A percentile compares a stretch with the other conserved stretches of the same genome.
These are phyloP conservation scores for Aleiodes leptofemur DNA, from an alignment of 2,888 invertebrate species.

Conservation along the genomic window DNA sequence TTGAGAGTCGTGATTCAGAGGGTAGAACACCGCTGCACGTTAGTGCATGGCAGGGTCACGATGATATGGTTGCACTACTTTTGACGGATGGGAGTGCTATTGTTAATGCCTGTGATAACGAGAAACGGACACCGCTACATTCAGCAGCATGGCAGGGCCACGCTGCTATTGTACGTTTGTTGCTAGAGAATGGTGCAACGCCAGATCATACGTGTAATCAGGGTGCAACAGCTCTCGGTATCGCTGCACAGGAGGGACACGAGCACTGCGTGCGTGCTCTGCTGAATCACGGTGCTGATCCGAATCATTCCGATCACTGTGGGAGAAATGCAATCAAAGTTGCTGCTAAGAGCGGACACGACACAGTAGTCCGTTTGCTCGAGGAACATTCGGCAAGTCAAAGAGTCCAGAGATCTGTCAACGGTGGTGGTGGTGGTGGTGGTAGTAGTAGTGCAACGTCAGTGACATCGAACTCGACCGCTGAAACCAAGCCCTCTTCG, in stretches of 20 bases:
- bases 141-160: slow-evolving; percentile 98
- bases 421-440: slow-evolving; percentile 53
- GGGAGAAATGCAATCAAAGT: slow-evolving; percentile 92
- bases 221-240: slow-evolving; percentile 95
- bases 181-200: slow-evolving; percentile 87
- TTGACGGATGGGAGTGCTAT: slow-evolving; percentile 88
- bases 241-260: slow-evolving; percentile 97
- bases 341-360: slow-evolving; percentile 93
- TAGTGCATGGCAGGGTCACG: slow-evolving; percentile 95
- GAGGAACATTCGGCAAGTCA: slow-evolving; percentile 79
- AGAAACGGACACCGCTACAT: slow-evolving; percentile 92
- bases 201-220: slow-evolving; percentile 96
- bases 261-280: slow-evolving; percentile 92
- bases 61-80: slow-evolving; percentile 92
- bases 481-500: slow-evolving; percentile 80
- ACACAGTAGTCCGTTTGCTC: slow-evolving; percentile 86
- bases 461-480: slow-evolving; percentile 77
- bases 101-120: slow-evolving; percentile 92
- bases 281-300: slow-evolving; percentile 90
- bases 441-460: slow-evolving; percentile 75
- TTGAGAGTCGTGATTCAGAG: slow-evolving; percentile 93
- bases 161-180: slow-evolving; percentile 86
- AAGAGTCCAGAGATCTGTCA: slow-evolving; percentile 68
- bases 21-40: slow-evolving; percentile 94
- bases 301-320: slow-evolving; percentile 89